These are phyloP conservation scores for Epistrophe eligans DNA, from an alignment of 2,888 invertebrate genomes.

Conservation along the genomic window DNA sequence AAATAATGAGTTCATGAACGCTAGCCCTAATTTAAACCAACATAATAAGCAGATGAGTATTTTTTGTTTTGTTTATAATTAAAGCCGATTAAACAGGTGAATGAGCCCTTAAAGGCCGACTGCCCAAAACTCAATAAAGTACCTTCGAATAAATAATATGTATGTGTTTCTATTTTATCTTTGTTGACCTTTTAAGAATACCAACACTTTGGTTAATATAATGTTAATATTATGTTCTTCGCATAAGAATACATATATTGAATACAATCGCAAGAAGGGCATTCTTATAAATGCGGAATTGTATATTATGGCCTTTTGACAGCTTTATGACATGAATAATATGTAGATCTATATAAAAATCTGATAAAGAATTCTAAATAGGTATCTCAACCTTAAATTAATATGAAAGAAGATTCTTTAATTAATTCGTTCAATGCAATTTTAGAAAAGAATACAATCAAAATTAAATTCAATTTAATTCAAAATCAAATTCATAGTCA, in stretches of 20 bases:
- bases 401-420: background rate
- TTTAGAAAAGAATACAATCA: background rate
- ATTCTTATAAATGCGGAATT: background rate
- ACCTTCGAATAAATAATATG: slow-evolving; percentile 2
- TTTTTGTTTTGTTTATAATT: background rate
- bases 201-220: background rate
- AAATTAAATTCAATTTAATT: too few relatives aligned
- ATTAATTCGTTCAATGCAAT: background rate
- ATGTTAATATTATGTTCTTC: background rate
- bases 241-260: background rate
- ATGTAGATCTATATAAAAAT: background rate
- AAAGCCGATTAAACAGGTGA: slow-evolving; percentile 4
- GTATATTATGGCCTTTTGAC: background rate
- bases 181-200: background rate
- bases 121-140: background rate
- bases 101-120: slow-evolving; percentile 7
- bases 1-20: slow-evolving; percentile 9
- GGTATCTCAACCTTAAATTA: background rate
- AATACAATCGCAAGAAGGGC: background rate
- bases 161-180: background rate
- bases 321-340: slow-evolving; percentile 1
- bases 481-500: too few relatives aligned
- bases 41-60: background rate
- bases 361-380: background rate
- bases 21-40: slow-evolving; percentile 10